Evolutionary conservation across 1,140 invertebrate genomes (phyloP), one percentile per base, ranked within the genome.

Genomic region (Cydia amplana): DNA sequence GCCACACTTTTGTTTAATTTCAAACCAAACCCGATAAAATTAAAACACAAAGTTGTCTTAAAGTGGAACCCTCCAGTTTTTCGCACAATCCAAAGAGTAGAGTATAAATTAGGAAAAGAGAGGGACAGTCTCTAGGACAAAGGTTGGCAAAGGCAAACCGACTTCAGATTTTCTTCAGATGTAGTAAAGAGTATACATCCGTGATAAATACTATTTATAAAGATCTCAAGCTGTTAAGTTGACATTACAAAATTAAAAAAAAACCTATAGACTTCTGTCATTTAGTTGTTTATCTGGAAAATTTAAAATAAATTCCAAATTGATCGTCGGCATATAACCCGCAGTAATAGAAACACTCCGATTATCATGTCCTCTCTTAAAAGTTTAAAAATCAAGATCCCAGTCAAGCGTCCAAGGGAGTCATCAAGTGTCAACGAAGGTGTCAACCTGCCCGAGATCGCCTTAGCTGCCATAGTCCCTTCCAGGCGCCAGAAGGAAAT

Each of bases 401-500:
- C 82, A n/a, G 23, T 76, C 32, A 90, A 83, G 77, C 79, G 76
- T n/a, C 72, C 65, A 7, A 78, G 76, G 14, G 83, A 86, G 55
- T 63, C 76, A 18, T 80, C 75, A 20, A 70, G 36, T 18, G 3
- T 4, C n/a, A 40, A 16, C 32, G 10, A n/a, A 7, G 65, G 6
- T 18, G 83, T 14, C 85, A 80, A 77, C 43, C 65, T 85, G 7
- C 84, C 89, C 7, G 89, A 92, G 72, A 79, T 88, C 25, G 90
- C 86, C n/a, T 65, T 92, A 64, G 90, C 88, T 4, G 90, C 90
- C 16, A 90, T 92, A 28, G 78, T 78, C 2, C 87, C 89, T 6
- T 92, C 84, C 64, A 90, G 88, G 70, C 87, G 84, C 73, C 87
- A 88, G 81, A 88, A 88, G 76, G 87, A 91, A 77, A 82, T 91